phyloP scores from a whole-genome alignment of 2,888 invertebrate species.

The Metopia argyrocephala region DNA sequence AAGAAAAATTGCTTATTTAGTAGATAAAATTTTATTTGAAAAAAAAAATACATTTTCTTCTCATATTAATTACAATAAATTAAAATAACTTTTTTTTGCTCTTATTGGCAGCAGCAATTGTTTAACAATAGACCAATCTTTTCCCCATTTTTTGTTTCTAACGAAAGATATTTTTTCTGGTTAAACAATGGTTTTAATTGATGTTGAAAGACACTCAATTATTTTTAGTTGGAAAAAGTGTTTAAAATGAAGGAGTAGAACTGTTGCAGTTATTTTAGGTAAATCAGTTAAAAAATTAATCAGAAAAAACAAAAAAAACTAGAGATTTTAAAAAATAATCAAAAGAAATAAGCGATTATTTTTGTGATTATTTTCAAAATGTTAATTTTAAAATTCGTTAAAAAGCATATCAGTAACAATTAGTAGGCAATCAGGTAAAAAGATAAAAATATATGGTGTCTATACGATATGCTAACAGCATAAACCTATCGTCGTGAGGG shows the following conservation, averaged over 20 bases:
- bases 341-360: no score
- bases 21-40: conserved; percentile 43
- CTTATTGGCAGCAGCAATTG: conserved; percentile 3
- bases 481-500: no score
- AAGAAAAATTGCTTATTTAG: conserved; percentile 29
- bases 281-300: no score
- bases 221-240: background rate
- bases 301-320: background rate
- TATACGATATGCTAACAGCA: no score
- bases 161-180: conserved; percentile 15
- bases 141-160: conserved; percentile 21
- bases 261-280: background rate
- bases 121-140: conserved; percentile 47
- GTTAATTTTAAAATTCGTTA: no score
- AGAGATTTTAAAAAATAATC: no score
- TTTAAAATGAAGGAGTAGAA: background rate
- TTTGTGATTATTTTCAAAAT: no score
- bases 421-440: no score
- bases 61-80: conserved; percentile 11
- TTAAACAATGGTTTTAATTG: conserved; percentile 53
- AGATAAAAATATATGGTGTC: no score
- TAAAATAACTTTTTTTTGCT: conserved; percentile 32
- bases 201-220: conserved; percentile 49
- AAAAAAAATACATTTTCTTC: background rate
- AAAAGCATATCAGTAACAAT: no score